Evolutionary conservation across 2,113 vertebrate species (phyloP).

Genomic region (Tretioscincus oriximinensis): DNA sequence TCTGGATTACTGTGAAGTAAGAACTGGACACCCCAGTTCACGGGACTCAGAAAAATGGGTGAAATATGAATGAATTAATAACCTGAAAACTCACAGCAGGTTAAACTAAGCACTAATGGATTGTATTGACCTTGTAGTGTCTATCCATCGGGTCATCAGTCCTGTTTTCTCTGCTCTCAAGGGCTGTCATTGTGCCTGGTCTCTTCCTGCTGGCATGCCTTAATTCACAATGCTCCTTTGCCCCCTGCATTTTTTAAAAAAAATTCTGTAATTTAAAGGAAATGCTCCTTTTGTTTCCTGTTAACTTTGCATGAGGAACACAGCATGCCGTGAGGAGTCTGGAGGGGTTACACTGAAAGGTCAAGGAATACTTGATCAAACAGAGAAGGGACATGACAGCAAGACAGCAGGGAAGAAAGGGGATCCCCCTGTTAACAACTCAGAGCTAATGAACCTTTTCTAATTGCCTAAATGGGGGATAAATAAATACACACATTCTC

Average conservation of each 20-base stretch:
- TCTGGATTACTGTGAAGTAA: no score
- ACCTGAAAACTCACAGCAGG: no score
- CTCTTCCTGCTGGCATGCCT: not conserved
- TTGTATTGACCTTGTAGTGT: no score
- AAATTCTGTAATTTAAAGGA: not conserved
- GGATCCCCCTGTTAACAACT: conserved; percentile 54
- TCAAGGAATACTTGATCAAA: conserved; percentile 6
- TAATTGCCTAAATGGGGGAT: conserved; percentile 59
- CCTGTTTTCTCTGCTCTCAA: not conserved
- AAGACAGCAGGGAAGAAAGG: conserved; percentile 56
- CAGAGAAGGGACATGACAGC: not conserved
- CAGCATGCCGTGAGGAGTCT: not conserved
- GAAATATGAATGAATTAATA: no score
- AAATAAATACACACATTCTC: conserved; percentile 43
- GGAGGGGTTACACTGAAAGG: conserved; percentile 4
- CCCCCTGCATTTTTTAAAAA: not conserved
- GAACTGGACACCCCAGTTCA: no score
- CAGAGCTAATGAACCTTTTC: conserved; percentile 58
- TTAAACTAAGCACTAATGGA: no score
- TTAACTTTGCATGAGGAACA: not conserved
- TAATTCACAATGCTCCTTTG: not conserved
- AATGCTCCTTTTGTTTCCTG: not conserved
- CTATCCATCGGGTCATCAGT: not conserved
- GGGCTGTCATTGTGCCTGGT: no score
- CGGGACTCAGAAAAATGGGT: no score